Percentiles rank a stretch among this genome's conserved stretches.
phyloP scores from a whole-genome alignment of 2,797 vertebrate species.

The Argentina silus region DNA sequence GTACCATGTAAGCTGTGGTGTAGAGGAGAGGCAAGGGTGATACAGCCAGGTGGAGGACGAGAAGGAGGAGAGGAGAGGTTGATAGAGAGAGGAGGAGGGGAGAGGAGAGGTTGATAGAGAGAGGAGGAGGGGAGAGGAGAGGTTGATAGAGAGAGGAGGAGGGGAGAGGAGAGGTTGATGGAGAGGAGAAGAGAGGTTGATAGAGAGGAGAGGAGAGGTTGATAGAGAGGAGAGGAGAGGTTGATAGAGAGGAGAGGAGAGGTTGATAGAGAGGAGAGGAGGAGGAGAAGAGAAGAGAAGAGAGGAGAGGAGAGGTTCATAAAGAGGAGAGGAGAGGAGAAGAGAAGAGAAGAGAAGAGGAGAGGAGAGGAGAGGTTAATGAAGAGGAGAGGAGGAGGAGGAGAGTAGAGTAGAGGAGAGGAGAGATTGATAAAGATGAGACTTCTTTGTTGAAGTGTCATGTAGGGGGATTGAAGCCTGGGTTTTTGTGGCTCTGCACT shows the following conservation, averaged over 20 bases:
- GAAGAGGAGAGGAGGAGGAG: not conserved
- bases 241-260: not conserved
- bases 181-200: not conserved
- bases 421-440: not conserved
- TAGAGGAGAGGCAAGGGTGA: not conserved
- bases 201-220: not conserved
- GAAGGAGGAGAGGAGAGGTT: no score
- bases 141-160: not conserved
- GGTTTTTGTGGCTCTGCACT: conserved; percentile 45
- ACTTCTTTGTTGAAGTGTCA: conserved; percentile 4
- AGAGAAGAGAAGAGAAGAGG: conserved; percentile 8
- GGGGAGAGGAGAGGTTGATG: not conserved
- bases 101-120: not conserved
- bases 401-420: not conserved
- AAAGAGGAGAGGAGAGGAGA: no score
- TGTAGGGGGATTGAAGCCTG: not conserved
- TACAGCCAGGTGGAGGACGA: no score
- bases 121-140: not conserved
- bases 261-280: not conserved
- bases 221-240: not conserved
- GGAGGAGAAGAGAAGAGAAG: not conserved
- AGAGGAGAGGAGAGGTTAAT: conserved; percentile 1
- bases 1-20: no score
- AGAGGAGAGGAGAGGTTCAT: not conserved
- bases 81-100: no score